Evolutionary conservation across 1,140 invertebrate species (phyloP), one percentile per base, ranked within the genome.

Genomic region (Ceratina japonica): DNA sequence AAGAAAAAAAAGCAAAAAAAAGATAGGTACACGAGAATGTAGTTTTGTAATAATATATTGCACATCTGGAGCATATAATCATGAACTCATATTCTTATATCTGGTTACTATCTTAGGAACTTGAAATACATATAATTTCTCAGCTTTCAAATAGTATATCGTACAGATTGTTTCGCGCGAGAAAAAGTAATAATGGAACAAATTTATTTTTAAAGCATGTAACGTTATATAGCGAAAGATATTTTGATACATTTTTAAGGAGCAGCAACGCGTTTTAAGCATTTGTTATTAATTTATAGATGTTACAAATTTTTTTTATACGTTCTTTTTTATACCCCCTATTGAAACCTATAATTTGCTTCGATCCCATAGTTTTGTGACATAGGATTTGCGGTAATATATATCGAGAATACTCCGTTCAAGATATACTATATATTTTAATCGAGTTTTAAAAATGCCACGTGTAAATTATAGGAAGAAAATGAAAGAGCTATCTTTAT

Each of bases 221-320:
- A 79, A 66, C 31, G 13, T 65, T 56, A 81, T 49, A 70, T 65
- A 81, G 52, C 56, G 64, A 69, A 81, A 74, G 59, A 65, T 81
- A 82, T 84, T 84, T 84, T 84, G 80, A 84, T 84, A 86, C 81
- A 84, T 84, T 81, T 75, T 59, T 86, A 85, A 82, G 62, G 52
- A 54, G 49, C 13, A 63, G 62, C 59, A 70, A 71, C 66, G 51
- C 59, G 20, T 78, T 85, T 77, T 69, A 85, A 65, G 75, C 59
- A 63, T 77, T 80, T 80, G 74, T 81, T 86, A 83, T 86, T 86
- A 80, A 80, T 86, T 86, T 86, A 80, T 82, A 63, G 78, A 78
- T 80, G 58, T 65, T 72, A 49, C 59, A 24, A 66, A 79, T 82
- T 64, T 49, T 20, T 85, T 85, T 86, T 75, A 79, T 82, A 85